These are phyloP conservation scores for Tor tambroides DNA, from an alignment of 2,113 vertebrate species.

Conservation along the genomic window DNA sequence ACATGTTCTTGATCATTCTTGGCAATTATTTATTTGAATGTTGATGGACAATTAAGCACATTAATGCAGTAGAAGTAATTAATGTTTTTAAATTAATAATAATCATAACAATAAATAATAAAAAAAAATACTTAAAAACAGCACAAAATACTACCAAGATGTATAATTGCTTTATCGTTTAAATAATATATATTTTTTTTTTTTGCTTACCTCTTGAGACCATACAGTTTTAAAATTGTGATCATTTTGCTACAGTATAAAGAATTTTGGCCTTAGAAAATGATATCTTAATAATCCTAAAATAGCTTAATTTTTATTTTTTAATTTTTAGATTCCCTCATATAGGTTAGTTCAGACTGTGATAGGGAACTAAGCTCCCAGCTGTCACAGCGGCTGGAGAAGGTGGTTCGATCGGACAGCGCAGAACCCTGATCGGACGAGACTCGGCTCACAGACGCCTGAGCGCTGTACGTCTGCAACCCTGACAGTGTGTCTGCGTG, in stretches of 20 bases:
- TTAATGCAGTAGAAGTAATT: too few relatives aligned
- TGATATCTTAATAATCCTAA: not conserved
- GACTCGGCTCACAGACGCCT: not conserved
- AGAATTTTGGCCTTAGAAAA: not conserved
- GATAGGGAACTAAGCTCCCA: not conserved
- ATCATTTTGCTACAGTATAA: not conserved
- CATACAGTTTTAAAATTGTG: not conserved
- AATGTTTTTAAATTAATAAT: too few relatives aligned
- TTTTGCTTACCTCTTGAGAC: not conserved
- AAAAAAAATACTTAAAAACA: too few relatives aligned
- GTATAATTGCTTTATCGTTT: not conserved
- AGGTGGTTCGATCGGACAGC: not conserved
- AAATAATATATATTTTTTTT: not conserved
- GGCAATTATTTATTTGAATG: not conserved
- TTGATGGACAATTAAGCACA: too few relatives aligned
- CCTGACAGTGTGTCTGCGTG: conserved; percentile 11
- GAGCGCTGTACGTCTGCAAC: not conserved
- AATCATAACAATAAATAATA: too few relatives aligned
- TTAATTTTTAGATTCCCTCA: not conserved
- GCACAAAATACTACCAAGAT: not conserved
- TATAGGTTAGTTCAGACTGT: not conserved
- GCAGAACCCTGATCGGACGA: conserved; percentile 2
- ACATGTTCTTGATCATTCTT: not conserved
- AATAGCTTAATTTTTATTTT: not conserved
- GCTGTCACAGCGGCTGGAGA: conserved; percentile 4